Conservation (phyloP, 2,888 invertebrate genomes). For the Epinotia bilunana region DNA sequence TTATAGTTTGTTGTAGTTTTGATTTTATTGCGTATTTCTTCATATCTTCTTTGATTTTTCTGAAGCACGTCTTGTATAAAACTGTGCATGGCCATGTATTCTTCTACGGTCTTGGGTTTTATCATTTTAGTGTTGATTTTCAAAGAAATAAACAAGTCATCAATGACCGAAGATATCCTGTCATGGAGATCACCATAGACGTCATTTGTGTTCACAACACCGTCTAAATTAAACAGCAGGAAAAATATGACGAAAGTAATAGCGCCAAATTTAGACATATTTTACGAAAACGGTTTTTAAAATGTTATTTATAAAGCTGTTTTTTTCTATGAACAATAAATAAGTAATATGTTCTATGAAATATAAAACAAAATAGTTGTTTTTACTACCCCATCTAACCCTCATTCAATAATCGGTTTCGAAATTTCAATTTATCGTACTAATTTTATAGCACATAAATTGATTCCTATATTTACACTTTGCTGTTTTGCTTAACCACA, state of each 20-base stretch:
- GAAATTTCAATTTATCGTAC: conserved; percentile 12
- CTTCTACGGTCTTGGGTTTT: conserved; percentile 47
- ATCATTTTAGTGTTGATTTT: conserved; percentile 51
- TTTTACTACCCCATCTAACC: conserved; percentile 7
- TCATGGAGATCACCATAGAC: conserved; percentile 51
- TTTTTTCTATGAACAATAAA: background rate
- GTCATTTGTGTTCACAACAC: conserved; percentile 45
- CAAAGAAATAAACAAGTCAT: conserved; percentile 55
- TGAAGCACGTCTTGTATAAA: conserved; percentile 13
- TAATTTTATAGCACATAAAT: background rate
- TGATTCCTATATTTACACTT: background rate
- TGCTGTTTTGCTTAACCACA: background rate
- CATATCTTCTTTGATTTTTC: conserved; percentile 19
- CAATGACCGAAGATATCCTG: conserved; percentile 52
- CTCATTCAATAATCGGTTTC: background rate
- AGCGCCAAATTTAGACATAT: background rate
- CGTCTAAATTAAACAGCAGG: background rate
- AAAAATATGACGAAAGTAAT: conserved; percentile 28
- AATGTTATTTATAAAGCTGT: background rate
- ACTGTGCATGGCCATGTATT: conserved; percentile 54
- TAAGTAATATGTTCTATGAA: background rate
- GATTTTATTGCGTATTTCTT: conserved; percentile 14
- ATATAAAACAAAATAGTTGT: background rate
- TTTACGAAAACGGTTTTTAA: background rate
- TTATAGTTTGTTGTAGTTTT: conserved; percentile 18